Percentiles rank a stretch among this genome's conserved stretches.
phyloP scores from a whole-genome alignment of 2,888 invertebrate genomes.

The Drosophila limbata region DNA sequence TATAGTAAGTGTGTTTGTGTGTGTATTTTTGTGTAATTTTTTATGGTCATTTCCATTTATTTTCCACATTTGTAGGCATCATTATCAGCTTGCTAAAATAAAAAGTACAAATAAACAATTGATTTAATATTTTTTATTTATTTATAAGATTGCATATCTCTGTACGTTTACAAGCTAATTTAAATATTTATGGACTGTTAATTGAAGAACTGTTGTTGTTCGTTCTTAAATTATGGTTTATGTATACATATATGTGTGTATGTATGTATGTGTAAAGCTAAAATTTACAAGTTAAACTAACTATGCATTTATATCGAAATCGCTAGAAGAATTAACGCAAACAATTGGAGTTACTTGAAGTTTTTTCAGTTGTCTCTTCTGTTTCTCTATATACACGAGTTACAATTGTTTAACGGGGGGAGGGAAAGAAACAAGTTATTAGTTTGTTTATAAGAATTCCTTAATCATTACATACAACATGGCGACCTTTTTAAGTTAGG shows the following conservation, averaged over 20 bases:
- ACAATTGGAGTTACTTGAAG: constrained; percentile 41
- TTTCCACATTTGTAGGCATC: not conserved
- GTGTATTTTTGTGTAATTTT: not conserved
- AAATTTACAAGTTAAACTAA: constrained; percentile 82
- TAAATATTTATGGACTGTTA: constrained; percentile 78
- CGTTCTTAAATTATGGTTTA: constrained; percentile 51
- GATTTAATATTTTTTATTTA: constrained; percentile 58
- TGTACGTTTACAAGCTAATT: constrained; percentile 73
- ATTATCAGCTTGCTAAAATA: not conserved
- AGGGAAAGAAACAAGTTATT: constrained; percentile 8
- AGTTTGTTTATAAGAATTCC: constrained; percentile 45
- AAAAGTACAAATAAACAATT: constrained; percentile 11
- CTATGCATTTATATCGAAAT: constrained; percentile 67
- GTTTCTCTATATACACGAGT: constrained; percentile 70
- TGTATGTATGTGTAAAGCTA: constrained; percentile 78
- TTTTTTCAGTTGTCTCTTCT: constrained; percentile 56
- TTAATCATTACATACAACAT: constrained; percentile 75
- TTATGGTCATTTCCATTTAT: not conserved
- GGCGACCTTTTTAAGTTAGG: constrained; percentile 52
- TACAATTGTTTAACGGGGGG: constrained; percentile 66
- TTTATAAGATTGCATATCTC: constrained; percentile 67
- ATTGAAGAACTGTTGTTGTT: constrained; percentile 63
- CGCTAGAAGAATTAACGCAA: constrained; percentile 55
- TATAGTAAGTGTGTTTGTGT: not conserved
- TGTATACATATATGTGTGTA: constrained; percentile 46